Conservation (phyloP, 2,797 vertebrate genomes). For the Ambastaia sidthimunki region DNA sequence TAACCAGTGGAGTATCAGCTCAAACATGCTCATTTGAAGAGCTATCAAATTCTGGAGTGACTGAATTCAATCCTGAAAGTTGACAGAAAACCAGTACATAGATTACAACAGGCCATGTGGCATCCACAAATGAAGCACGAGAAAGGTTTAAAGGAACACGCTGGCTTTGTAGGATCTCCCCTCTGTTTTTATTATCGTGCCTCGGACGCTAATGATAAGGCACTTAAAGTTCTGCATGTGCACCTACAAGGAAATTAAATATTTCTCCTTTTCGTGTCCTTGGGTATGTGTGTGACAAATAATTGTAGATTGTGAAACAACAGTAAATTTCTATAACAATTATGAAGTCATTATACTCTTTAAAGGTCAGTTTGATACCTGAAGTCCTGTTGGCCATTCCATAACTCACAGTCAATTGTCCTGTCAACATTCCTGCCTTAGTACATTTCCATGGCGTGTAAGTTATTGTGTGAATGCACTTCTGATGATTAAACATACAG, state of each 20-base stretch:
- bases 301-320: background rate
- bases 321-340: slow-evolving; percentile 6
- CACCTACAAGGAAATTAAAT: background rate
- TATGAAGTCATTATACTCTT: slow-evolving; percentile 1
- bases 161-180: slow-evolving; percentile 10
- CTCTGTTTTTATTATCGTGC: background rate
- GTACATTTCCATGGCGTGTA: background rate
- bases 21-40: background rate
- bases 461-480: background rate
- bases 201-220: slow-evolving; percentile 15
- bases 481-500: background rate
- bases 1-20: background rate
- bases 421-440: background rate
- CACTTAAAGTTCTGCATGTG: background rate
- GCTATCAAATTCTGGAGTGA: background rate
- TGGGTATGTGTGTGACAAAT: background rate
- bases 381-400: background rate
- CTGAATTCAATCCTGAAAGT: background rate
- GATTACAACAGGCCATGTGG: background rate
- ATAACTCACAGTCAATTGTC: background rate
- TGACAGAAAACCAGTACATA: background rate
- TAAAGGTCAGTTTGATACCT: slow-evolving; percentile 26
- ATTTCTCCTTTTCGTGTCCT: background rate
- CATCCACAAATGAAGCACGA: background rate
- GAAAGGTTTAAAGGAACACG: background rate